Base-by-base conservation (phyloP, 2,888 invertebrate species). In the Eupithecia centaureata region DNA sequence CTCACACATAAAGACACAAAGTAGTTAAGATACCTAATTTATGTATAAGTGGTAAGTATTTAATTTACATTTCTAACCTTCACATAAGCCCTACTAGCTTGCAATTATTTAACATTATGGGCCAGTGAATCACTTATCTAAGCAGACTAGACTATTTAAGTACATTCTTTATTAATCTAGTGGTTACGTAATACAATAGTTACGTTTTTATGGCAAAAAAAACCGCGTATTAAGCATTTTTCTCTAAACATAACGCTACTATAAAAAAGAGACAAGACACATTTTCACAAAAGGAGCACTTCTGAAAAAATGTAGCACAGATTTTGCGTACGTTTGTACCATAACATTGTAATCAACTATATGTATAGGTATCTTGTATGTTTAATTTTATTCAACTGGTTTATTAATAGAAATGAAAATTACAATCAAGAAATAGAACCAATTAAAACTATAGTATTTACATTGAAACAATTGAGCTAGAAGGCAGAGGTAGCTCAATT, bases 81-180 rank as follows among this genome's bases (percentile, higher is more conserved):
- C n/a, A n/a, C n/a, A n/a, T n/a, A 42, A 42, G 42, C 8, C 18
- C 42, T 42, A 38, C 18, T 22, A 10, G 22, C 47, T 47, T 47
- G 47, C 47, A 22, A 22, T n/a, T 22, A 38, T 38, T 38, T 5
- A 18, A 38, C 15, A n/a, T n/a, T n/a, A 38, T 22, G 12, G 12
- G 12, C 22, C 12, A 8, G 22, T 18, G 10, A 22, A 22, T 47
- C 12, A 47, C 18, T 47, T 2, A 22, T 42, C 42, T 42, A 18
- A 47, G 22, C 47, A 47, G 47, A 47, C 47, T 47, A 47, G 47
- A 47, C 47, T 47, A 22, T 38, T 38, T 18, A 18, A 47, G 47
- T 47, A 47, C 22, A 22, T 5, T 3, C 5, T 5, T 22, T 35
- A 18, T 47, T 22, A 47, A 22, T 10, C 10, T 3, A 8, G 42